These are phyloP conservation scores for Scolopax rusticola DNA, from an alignment of 2,797 vertebrate genomes.

Conservation along the genomic window DNA sequence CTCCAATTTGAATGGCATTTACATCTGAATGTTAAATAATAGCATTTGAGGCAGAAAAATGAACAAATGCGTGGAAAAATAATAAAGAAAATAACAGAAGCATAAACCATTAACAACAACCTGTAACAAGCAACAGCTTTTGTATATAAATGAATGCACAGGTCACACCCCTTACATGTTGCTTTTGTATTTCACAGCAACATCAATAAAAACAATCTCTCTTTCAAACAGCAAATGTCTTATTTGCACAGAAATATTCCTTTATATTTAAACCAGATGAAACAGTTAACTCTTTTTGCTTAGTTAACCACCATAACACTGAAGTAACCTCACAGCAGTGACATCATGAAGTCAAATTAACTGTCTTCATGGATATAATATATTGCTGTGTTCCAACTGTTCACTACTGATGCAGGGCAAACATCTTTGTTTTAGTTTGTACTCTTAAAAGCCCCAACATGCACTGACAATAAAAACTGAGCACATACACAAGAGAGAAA, in stretches of 20 bases:
- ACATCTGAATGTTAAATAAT: background rate
- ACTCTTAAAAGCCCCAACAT: background rate
- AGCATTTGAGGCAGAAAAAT: background rate
- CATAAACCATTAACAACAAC: background rate
- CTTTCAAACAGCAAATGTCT: background rate
- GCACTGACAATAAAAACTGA: background rate
- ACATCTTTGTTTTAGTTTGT: background rate
- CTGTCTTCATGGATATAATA: background rate
- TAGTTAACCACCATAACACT: background rate
- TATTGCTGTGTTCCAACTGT: background rate
- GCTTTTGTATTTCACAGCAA: background rate
- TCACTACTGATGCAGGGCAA: background rate
- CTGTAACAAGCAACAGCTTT: background rate
- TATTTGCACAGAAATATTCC: background rate
- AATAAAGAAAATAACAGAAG: background rate
- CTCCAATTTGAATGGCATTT: background rate
- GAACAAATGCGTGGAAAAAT: background rate
- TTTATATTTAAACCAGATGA: background rate
- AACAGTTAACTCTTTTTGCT: background rate
- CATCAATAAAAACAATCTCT: rapidly evolving
- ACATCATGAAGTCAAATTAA: background rate
- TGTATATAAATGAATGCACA: background rate
- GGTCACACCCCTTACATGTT: background rate
- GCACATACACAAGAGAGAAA: background rate
- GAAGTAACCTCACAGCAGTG: background rate